These are phyloP conservation scores for Corythoichthys intestinalis DNA, from an alignment of 2,113 vertebrate species.

Conservation along the genomic window DNA sequence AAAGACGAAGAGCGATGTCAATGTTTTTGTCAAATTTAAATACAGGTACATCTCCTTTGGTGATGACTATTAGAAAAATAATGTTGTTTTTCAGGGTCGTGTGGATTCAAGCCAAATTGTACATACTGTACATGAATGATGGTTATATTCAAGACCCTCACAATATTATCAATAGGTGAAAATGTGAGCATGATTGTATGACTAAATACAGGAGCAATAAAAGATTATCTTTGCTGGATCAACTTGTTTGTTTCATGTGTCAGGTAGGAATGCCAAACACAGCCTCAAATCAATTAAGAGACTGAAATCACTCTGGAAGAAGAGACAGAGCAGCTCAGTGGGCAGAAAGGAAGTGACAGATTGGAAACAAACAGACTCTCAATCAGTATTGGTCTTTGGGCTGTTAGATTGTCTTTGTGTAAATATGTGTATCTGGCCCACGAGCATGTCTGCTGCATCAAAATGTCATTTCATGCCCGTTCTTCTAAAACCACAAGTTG, in stretches of 20 bases:
- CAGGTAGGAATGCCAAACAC: constrained; percentile 39
- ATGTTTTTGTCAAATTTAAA: too few species aligned
- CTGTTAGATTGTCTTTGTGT: constrained; percentile 41
- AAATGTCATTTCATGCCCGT: constrained; percentile 44
- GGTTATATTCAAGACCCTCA: too few species aligned
- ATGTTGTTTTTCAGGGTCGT: too few species aligned
- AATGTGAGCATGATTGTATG: background rate
- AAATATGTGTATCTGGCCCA: constrained; percentile 37
- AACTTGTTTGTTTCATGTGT: constrained; percentile 38
- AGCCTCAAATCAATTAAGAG: constrained; percentile 58
- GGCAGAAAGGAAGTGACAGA: constrained; percentile 53
- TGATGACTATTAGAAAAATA: too few species aligned
- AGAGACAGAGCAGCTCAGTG: constrained; percentile 42
- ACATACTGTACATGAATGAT: too few species aligned
- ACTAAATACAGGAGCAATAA: too few species aligned
- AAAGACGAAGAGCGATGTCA: too few species aligned
- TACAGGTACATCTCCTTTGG: too few species aligned
- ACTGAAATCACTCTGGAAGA: constrained; percentile 44
- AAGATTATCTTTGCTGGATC: constrained; percentile 26
- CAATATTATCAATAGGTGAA: background rate
- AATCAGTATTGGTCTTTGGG: constrained; percentile 47
- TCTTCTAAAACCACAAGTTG: constrained; percentile 36
- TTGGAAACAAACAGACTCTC: constrained; percentile 58
- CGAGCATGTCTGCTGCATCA: constrained; percentile 26
- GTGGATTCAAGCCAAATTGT: too few species aligned